phyloP scores from a whole-genome alignment of 2,113 vertebrate genomes.

The Synodontis membranacea region DNA sequence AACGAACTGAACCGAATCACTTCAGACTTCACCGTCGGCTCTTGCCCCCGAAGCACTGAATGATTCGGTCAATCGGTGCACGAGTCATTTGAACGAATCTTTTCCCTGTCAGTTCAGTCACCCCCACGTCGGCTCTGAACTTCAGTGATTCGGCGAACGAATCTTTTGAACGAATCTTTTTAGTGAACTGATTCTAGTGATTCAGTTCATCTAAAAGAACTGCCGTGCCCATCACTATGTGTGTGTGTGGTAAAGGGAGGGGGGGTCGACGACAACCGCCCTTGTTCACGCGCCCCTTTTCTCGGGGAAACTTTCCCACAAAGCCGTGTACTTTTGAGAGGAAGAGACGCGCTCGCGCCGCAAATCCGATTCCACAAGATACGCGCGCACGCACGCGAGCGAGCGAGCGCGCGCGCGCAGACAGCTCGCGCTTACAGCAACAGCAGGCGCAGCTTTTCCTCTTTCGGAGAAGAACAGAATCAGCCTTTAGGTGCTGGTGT shows the following conservation, averaged over 20 bases:
- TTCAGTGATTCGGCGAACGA: too few species aligned
- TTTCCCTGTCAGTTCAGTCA: too few species aligned
- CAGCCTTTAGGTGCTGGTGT: not conserved
- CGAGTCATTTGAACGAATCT: too few species aligned
- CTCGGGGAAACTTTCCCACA: slow-evolving; percentile 8
- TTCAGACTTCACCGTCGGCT: too few species aligned
- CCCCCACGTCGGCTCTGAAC: too few species aligned
- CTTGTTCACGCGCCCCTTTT: not conserved
- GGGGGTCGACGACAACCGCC: not conserved
- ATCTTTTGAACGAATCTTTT: too few species aligned
- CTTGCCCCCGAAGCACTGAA: too few species aligned
- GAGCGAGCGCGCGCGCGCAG: not conserved
- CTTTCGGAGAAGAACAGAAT: not conserved
- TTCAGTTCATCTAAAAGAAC: too few species aligned
- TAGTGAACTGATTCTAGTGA: too few species aligned
- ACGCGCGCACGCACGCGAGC: not conserved
- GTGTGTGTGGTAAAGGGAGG: not conserved
- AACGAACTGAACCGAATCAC: too few species aligned
- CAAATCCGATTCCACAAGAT: not conserved
- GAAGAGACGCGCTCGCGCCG: slow-evolving; percentile 6
- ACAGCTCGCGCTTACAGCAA: not conserved
- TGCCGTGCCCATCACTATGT: too few species aligned
- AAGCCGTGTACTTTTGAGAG: not conserved
- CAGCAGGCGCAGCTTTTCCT: not conserved
- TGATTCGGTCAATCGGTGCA: too few species aligned